Conservation (phyloP, 2,797 vertebrate genomes). For the Myripristis murdjan region DNA sequence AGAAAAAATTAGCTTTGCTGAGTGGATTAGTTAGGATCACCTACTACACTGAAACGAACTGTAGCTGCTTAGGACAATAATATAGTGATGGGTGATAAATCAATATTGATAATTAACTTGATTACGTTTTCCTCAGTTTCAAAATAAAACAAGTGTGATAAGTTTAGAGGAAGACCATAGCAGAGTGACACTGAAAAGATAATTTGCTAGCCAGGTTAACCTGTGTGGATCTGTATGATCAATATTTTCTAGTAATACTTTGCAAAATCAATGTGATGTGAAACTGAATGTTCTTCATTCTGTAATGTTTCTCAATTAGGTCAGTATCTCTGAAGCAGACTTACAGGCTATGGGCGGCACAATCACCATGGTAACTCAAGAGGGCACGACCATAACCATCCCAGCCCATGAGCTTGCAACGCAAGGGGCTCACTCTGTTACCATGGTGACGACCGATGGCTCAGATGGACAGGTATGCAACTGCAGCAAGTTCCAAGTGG, state of each 20-base stretch:
- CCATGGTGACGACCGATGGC: constrained; percentile 96
- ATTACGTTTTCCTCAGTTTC: too few relatives aligned
- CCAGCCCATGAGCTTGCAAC: constrained; percentile 95
- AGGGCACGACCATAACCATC: constrained; percentile 98
- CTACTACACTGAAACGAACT: too few relatives aligned
- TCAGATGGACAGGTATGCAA: constrained; percentile 92
- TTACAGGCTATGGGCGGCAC: constrained; percentile 96
- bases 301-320: constrained; percentile 80
- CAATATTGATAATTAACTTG: too few relatives aligned
- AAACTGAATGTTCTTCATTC: neutral
- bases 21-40: too few relatives aligned
- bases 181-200: too few relatives aligned
- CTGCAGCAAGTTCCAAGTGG: neutral
- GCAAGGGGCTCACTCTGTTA: constrained; percentile 92
- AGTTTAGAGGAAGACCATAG: too few relatives aligned
- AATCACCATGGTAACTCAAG: constrained; percentile 98
- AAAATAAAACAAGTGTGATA: too few relatives aligned
- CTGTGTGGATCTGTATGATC: neutral
- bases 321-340: constrained; percentile 96
- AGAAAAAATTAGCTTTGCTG: too few relatives aligned
- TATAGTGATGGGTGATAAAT: too few relatives aligned
- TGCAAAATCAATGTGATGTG: neutral
- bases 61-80: too few relatives aligned
- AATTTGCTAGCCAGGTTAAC: too few relatives aligned
- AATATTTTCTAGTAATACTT: neutral